A percentile compares a stretch with the other conserved stretches of the same genome.
Conservation (phyloP, 2,888 invertebrate species). For the Tetragonula carbonaria region DNA sequence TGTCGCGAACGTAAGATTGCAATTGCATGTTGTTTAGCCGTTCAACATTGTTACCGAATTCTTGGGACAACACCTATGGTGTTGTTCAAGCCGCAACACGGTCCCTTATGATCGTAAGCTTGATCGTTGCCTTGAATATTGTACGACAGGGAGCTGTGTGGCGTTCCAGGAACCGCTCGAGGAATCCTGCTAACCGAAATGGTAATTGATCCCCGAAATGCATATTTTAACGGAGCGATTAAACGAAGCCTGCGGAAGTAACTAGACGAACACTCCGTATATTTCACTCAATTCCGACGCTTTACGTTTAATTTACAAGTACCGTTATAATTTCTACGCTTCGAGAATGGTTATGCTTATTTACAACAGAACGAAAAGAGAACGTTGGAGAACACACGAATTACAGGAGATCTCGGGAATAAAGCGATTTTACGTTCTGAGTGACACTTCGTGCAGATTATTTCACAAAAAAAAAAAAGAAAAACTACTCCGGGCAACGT, state of each 20-base stretch:
- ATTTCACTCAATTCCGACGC: neutral
- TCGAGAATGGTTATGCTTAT: neutral
- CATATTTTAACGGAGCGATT: neutral
- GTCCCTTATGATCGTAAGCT: slow-evolving; percentile 22
- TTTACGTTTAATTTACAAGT: neutral
- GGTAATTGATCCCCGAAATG: slow-evolving; percentile 4
- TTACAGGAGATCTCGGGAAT: no score
- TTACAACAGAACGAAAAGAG: neutral
- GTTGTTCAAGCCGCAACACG: slow-evolving; percentile 23
- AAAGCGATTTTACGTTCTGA: no score
- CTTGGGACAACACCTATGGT: slow-evolving; percentile 10
- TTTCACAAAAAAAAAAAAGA: no score
- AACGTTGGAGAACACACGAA: no score
- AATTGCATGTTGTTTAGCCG: slow-evolving; percentile 3
- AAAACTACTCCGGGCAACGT: no score
- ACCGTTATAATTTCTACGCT: neutral
- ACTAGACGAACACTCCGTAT: neutral
- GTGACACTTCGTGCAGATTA: no score
- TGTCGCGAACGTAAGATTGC: neutral
- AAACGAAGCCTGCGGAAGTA: neutral
- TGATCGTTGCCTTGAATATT: slow-evolving; percentile 13
- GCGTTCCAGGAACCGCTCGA: neutral
- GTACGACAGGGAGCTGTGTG: slow-evolving; percentile 9
- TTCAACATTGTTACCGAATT: slow-evolving; percentile 12
- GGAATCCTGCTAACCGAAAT: slow-evolving; percentile 2